Evolutionary conservation across 1,140 invertebrate genomes (phyloP).

Genomic region (Nasonia vitripennis): DNA sequence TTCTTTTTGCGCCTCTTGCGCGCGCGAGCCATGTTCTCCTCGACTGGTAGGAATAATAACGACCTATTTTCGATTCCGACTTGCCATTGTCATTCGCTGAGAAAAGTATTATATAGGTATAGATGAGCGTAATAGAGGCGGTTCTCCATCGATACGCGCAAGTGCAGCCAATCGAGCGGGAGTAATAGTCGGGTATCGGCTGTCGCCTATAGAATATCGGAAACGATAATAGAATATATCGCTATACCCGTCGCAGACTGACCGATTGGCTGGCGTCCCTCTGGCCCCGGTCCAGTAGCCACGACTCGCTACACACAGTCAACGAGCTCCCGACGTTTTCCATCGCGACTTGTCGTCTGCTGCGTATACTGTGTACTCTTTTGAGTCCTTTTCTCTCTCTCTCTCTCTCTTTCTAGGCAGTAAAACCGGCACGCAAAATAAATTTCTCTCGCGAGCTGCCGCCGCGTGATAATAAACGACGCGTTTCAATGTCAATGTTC

Average conservation of each 20-base stretch:
- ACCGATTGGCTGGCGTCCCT: constrained; percentile 16
- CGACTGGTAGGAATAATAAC: no score
- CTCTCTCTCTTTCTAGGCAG: neutral
- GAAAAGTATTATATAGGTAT: no score
- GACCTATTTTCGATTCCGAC: no score
- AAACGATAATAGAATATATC: constrained; percentile 9
- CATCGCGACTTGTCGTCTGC: neutral
- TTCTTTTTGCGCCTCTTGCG: no score
- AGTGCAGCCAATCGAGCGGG: neutral
- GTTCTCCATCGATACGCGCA: neutral
- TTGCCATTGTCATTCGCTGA: no score
- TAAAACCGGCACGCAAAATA: neutral
- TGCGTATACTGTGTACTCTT: neutral
- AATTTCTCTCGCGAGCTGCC: neutral
- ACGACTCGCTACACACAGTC: constrained; percentile 13
- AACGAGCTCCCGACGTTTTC: constrained; percentile 11
- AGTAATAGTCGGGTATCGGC: neutral
- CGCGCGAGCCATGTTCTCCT: no score
- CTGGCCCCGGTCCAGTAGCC: constrained; percentile 21
- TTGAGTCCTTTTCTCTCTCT: neutral
- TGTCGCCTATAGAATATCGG: neutral
- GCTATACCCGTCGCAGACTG: neutral
- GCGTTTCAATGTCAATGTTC: constrained; percentile 51
- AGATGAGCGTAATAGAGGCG: no score
- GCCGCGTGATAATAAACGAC: neutral